Percentiles rank a stretch among this genome's conserved stretches.
Evolutionary conservation across 2,113 vertebrate genomes (phyloP).

Genomic region (Isurus oxyrinchus): DNA sequence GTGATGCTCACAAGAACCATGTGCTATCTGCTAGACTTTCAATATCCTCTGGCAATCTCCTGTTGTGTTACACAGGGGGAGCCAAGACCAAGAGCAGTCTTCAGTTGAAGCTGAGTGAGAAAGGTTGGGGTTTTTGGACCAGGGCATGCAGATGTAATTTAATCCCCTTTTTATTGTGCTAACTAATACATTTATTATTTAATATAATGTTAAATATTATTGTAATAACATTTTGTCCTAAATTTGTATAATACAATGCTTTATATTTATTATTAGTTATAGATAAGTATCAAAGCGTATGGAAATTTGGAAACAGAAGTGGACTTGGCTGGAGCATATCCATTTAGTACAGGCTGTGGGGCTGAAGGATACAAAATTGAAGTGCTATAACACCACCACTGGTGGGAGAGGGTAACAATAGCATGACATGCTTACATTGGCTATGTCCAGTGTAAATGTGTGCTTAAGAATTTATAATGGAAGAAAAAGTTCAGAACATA

Average conservation of each 20-base stretch:
- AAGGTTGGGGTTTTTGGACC: background rate
- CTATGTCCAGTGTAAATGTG: background rate
- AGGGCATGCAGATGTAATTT: background rate
- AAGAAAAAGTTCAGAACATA: background rate
- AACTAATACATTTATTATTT: too few relatives aligned
- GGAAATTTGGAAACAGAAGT: background rate
- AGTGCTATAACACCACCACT: background rate
- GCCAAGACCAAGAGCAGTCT: background rate
- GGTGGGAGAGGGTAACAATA: background rate
- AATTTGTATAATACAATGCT: background rate
- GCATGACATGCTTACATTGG: background rate
- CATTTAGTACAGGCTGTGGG: background rate
- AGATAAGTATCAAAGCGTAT: background rate
- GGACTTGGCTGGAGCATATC: background rate
- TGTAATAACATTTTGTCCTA: too few relatives aligned
- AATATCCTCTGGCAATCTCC: background rate
- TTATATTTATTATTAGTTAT: background rate
- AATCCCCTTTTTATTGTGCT: background rate
- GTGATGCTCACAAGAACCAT: background rate
- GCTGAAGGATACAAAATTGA: background rate
- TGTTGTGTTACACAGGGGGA: background rate
- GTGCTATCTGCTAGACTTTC: background rate
- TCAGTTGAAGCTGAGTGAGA: background rate
- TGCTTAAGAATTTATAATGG: background rate
- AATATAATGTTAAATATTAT: too few relatives aligned